phyloP scores from a whole-genome alignment of 2,888 invertebrate genomes.

The Actias luna region DNA sequence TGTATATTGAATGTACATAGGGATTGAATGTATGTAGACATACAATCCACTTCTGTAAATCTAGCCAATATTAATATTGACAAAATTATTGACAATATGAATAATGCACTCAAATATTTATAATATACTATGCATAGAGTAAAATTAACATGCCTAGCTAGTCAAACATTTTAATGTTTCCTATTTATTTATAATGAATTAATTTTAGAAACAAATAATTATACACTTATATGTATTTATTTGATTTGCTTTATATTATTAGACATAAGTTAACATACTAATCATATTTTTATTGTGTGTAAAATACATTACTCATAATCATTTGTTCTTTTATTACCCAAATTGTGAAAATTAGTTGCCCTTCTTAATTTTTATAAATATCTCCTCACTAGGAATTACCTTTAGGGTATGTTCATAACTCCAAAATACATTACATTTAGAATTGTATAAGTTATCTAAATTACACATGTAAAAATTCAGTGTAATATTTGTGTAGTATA shows the following conservation, averaged over 20 bases:
- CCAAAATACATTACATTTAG: not conserved
- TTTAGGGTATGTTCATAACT: no score
- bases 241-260: conserved; percentile 19
- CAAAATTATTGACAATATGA: conserved; percentile 15
- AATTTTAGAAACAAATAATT: conserved; percentile 38
- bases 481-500: no score
- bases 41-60: not conserved
- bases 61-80: conserved; percentile 29
- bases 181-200: conserved; percentile 37
- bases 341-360: not conserved
- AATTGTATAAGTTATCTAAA: not conserved
- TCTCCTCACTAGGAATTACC: no score
- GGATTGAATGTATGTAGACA: not conserved
- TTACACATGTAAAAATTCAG: not conserved
- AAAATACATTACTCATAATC: conserved; percentile 57
- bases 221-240: conserved; percentile 30
- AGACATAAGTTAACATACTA: conserved; percentile 41
- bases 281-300: conserved; percentile 60
- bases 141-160: conserved; percentile 38
- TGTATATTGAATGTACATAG: not conserved
- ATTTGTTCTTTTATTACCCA: conserved; percentile 29
- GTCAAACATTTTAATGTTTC: conserved; percentile 52
- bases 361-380: no score
- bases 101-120: conserved; percentile 23
- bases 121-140: not conserved